phyloP scores from a whole-genome alignment of 2,797 vertebrate species.

The Hemitrygon akajei region DNA sequence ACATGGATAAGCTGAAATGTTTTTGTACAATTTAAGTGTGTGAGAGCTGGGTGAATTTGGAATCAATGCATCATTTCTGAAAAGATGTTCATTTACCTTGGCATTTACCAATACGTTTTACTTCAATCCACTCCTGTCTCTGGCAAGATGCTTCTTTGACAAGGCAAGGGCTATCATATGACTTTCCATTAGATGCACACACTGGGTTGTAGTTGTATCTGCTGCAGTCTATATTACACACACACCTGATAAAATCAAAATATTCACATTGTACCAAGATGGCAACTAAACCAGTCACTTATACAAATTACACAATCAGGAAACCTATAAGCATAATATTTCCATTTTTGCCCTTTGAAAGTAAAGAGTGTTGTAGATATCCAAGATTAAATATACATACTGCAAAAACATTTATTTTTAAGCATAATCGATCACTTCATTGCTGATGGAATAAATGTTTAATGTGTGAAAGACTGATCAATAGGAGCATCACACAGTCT shows the following conservation, averaged over 20 bases:
- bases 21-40: constrained; percentile 15
- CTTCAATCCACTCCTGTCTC: constrained; percentile 91
- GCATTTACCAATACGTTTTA: constrained; percentile 84
- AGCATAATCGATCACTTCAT: not conserved
- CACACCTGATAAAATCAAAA: constrained; percentile 67
- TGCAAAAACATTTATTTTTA: not conserved
- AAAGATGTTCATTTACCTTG: constrained; percentile 58
- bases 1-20: not conserved
- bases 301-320: not conserved
- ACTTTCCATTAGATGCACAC: constrained; percentile 84
- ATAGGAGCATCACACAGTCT: not conserved
- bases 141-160: constrained; percentile 87
- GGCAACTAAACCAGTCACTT: not conserved
- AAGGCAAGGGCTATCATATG: constrained; percentile 90
- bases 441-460: constrained; percentile 4
- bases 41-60: not conserved
- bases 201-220: constrained; percentile 90
- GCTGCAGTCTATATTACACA: constrained; percentile 94
- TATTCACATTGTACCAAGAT: not conserved
- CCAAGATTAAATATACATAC: not conserved
- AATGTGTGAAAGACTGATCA: not conserved
- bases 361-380: not conserved
- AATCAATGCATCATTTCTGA: constrained; percentile 27
- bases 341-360: not conserved
- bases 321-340: constrained; percentile 15